Conservation (phyloP, 2,797 vertebrate genomes). For the Sebastes diploproa region DNA sequence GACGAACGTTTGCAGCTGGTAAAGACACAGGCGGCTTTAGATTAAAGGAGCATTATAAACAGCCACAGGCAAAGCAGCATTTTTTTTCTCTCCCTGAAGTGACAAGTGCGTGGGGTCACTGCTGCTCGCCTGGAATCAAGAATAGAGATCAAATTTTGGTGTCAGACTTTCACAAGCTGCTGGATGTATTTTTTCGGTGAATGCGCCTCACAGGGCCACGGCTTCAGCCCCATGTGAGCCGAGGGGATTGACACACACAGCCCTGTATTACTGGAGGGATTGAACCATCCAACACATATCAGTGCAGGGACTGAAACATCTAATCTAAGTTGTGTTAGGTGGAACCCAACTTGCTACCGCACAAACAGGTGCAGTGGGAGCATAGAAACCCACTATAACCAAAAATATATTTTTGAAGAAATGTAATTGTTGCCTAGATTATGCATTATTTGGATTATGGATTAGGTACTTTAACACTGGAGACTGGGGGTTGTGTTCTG, state of each 20-base stretch:
- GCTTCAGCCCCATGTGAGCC: conserved; percentile 6
- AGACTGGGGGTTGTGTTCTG: background rate
- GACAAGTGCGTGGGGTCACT: conserved; percentile 8
- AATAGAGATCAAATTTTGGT: conserved; percentile 20
- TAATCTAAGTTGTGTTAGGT: conserved; percentile 12
- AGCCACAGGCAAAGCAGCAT: conserved; percentile 18
- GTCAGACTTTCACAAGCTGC: conserved; percentile 18
- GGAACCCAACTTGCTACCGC: background rate
- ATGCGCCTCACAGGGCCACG: background rate
- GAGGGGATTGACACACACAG: conserved; percentile 22
- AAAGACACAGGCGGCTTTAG: conserved; percentile 35
- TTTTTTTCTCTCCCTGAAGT: background rate
- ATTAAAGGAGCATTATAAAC: conserved; percentile 44
- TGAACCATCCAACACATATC: conserved; percentile 26
- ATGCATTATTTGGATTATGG: background rate
- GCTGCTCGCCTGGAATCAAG: background rate
- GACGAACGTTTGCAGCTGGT: conserved; percentile 40
- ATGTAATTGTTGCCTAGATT: background rate
- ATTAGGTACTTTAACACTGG: background rate
- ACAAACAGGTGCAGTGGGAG: background rate
- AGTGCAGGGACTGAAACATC: conserved; percentile 4
- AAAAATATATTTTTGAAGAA: background rate
- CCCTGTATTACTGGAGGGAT: conserved; percentile 6
- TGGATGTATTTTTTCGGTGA: conserved; percentile 15
- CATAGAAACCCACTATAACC: background rate